A percentile compares a stretch with the other conserved stretches of the same genome.
Evolutionary conservation across 2,797 vertebrate species (phyloP).

Genomic region (Lepilemur ruficaudatus): DNA sequence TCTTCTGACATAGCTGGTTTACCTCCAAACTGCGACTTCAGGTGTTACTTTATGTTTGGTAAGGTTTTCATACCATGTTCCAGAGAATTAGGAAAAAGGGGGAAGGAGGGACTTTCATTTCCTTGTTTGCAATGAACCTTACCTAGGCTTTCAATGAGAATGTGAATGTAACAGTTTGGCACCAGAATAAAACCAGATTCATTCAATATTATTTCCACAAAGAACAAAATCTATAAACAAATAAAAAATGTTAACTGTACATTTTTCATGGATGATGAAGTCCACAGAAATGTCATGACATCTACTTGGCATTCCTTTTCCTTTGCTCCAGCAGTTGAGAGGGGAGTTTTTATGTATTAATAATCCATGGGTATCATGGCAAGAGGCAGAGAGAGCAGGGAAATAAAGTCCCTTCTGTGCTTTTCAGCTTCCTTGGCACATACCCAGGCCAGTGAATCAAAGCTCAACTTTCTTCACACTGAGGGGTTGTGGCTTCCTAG

Average conservation of each 20-base stretch:
- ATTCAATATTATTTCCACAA: background rate
- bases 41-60: background rate
- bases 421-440: conserved; percentile 67
- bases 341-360: background rate
- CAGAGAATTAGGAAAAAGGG: background rate
- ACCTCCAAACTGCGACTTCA: background rate
- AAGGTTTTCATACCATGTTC: conserved; percentile 7
- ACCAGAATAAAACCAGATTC: conserved; percentile 19
- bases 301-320: conserved; percentile 26
- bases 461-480: conserved; percentile 73
- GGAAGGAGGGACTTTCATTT: background rate
- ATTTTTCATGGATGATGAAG: background rate
- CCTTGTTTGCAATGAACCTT: background rate
- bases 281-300: background rate
- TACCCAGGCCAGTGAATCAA: conserved; percentile 70
- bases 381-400: background rate
- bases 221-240: conserved; percentile 48
- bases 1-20: background rate
- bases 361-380: conserved; percentile 45
- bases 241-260: background rate
- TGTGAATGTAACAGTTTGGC: background rate
- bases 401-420: conserved; percentile 74
- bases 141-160: background rate
- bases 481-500: conserved; percentile 59
- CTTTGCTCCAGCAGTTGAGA: background rate